Evolutionary conservation across 2,797 vertebrate species (phyloP).

Genomic region (Anguilla obscura): DNA sequence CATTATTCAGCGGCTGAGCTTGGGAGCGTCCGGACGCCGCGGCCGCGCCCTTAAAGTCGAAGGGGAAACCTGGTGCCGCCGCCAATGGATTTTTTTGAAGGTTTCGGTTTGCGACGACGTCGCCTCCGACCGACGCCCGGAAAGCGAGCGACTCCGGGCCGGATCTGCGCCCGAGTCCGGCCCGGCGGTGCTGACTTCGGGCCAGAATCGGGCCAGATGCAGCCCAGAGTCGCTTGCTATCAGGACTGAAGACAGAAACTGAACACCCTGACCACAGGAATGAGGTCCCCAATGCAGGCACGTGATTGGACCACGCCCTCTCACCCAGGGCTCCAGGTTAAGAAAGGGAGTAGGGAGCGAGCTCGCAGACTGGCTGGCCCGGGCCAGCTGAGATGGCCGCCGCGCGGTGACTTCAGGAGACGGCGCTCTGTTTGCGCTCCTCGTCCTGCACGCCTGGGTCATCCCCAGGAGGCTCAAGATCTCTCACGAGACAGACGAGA

Average conservation of each 20-base stretch:
- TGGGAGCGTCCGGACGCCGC: not conserved
- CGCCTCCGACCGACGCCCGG: not conserved
- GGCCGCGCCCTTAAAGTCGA: not conserved
- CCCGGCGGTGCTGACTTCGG: no score
- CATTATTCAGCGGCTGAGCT: slow-evolving; percentile 28
- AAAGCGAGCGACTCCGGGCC: not conserved
- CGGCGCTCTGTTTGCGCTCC: not conserved
- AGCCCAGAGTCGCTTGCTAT: no score
- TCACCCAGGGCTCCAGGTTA: not conserved
- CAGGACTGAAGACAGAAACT: not conserved
- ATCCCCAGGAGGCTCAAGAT: not conserved
- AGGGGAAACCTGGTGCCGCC: not conserved
- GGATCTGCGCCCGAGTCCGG: no score
- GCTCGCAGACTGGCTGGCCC: not conserved
- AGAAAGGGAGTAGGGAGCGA: not conserved
- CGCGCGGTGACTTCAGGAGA: not conserved
- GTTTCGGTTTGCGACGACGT: not conserved
- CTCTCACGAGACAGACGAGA: slow-evolving; percentile 27
- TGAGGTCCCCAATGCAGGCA: not conserved
- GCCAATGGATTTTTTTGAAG: not conserved
- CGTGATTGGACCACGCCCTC: not conserved
- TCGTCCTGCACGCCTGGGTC: not conserved
- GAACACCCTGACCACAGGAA: not conserved
- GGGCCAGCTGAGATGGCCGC: not conserved
- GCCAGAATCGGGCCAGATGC: no score